A percentile compares a stretch with the other conserved stretches of the same genome.
These are phyloP conservation scores for Apodemus sylvaticus DNA, from an alignment of 2,113 vertebrate species.

Conservation along the genomic window DNA sequence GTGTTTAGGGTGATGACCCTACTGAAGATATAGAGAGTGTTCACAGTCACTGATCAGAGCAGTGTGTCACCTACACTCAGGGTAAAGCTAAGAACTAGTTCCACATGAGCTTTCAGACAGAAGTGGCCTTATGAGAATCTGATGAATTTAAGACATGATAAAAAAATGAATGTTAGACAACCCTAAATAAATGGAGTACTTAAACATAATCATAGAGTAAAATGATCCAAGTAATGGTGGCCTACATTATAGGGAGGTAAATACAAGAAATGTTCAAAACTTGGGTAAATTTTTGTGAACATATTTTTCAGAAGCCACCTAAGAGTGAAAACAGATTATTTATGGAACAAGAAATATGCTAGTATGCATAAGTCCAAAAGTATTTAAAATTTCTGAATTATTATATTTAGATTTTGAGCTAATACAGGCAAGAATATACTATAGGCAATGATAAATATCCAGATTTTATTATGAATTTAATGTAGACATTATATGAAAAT, in stretches of 20 bases:
- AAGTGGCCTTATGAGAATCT: neutral
- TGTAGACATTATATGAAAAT: neutral
- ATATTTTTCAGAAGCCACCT: neutral
- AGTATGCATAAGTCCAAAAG: neutral
- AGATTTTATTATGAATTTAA: neutral
- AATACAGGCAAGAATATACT: neutral
- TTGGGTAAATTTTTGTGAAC: neutral
- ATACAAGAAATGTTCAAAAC: neutral
- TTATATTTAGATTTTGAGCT: neutral
- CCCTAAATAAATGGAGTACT: neutral
- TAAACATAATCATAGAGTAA: neutral
- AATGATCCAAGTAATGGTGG: neutral
- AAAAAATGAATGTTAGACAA: neutral
- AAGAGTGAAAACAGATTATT: neutral
- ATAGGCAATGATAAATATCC: neutral
- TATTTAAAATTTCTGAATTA: neutral
- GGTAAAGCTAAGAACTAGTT: neutral
- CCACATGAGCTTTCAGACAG: neutral
- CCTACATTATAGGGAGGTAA: neutral
- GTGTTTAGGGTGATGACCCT: neutral
- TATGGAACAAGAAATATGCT: neutral
- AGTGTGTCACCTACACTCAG: neutral
- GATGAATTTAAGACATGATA: neutral
- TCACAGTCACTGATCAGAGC: neutral
- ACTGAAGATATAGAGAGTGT: accelerated